A percentile compares a stretch with the other conserved stretches of the same genome.
phyloP scores from a whole-genome alignment of 2,113 vertebrate species.

The Etia nguti region DNA sequence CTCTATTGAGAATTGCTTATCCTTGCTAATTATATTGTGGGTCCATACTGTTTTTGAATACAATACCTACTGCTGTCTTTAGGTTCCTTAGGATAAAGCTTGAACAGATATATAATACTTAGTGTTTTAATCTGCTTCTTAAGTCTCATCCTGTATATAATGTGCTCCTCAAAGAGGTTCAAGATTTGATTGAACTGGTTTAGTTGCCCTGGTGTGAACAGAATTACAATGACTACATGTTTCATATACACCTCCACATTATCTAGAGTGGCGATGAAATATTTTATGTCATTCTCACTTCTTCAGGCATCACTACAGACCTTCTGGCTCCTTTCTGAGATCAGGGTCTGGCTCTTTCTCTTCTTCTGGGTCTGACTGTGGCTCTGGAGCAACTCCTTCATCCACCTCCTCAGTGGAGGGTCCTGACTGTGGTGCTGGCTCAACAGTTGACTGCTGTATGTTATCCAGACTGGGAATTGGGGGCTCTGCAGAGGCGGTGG shows the following conservation, averaged over 20 bases:
- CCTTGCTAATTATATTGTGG: neutral
- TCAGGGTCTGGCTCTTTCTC: conserved; percentile 8
- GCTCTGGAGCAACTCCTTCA: conserved; percentile 16
- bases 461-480: neutral
- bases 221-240: neutral
- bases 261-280: neutral
- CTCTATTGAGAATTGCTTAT: neutral
- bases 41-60: neutral
- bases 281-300: neutral
- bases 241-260: neutral
- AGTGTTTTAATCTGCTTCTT: neutral
- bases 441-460: neutral
- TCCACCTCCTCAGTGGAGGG: conserved; percentile 13
- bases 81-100: neutral
- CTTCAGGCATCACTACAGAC: conserved; percentile 13
- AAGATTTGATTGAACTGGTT: neutral
- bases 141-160: neutral
- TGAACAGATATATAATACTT: neutral
- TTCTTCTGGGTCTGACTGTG: neutral
- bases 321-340: conserved; percentile 5
- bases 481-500: conserved; percentile 63
- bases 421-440: conserved; percentile 31
- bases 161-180: neutral
- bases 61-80: neutral
- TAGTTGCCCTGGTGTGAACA: neutral